Conservation (phyloP, 2,888 invertebrate species). For the Aphodius granarius region DNA sequence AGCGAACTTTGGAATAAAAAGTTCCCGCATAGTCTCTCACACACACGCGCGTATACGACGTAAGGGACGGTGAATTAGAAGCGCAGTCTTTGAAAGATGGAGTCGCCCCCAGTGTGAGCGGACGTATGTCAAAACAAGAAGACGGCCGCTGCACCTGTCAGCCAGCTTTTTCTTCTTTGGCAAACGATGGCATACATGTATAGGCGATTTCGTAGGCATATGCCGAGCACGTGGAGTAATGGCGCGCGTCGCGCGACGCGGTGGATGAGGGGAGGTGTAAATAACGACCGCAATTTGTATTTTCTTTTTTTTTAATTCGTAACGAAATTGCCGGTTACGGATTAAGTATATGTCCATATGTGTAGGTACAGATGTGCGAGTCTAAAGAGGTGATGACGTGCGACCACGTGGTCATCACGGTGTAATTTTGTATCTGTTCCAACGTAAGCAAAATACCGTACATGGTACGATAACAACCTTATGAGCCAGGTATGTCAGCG, state of each 20-base stretch:
- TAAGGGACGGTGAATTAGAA: neutral
- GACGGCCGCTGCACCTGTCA: neutral
- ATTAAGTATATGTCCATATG: neutral
- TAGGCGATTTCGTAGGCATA: neutral
- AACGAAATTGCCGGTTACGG: neutral
- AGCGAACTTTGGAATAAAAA: neutral
- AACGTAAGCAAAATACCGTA: no score
- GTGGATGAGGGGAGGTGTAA: neutral
- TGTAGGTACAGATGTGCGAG: neutral
- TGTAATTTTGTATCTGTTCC: no score
- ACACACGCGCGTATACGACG: neutral
- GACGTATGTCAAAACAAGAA: neutral
- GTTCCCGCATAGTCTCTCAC: neutral
- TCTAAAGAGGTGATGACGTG: neutral
- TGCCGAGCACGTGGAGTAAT: neutral
- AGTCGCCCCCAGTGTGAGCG: neutral
- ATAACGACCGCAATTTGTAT: neutral
- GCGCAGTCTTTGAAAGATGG: neutral
- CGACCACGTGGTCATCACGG: neutral
- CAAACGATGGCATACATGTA: neutral
- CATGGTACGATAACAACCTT: no score
- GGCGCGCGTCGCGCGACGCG: neutral
- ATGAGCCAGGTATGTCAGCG: no score
- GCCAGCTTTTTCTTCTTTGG: neutral
- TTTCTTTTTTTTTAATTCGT: no score